Percentiles rank a stretch among this genome's conserved stretches.
Conservation (phyloP, 2,797 vertebrate genomes). For the Pangasius macronema region DNA sequence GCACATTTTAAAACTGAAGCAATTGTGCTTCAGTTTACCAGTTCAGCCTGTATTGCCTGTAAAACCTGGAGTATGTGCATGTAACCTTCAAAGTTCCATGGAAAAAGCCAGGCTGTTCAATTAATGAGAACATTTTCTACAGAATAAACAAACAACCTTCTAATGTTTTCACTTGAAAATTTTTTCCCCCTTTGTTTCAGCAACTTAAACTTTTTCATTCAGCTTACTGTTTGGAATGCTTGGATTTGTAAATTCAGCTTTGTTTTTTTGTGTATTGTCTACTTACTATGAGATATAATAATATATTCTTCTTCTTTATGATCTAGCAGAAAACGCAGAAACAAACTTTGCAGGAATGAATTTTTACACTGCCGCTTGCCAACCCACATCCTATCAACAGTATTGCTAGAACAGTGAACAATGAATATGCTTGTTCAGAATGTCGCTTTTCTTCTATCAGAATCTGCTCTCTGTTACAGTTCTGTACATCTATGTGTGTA, state of each 20-base stretch:
- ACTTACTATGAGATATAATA: neutral
- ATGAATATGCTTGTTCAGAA: neutral
- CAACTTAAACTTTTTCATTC: neutral
- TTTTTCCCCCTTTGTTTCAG: neutral
- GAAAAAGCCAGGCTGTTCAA: neutral
- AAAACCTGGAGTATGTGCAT: neutral
- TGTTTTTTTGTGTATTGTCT: neutral
- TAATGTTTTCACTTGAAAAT: slow-evolving; percentile 4
- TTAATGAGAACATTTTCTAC: neutral
- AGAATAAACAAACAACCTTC: neutral
- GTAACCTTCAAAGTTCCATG: neutral
- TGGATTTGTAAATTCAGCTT: neutral
- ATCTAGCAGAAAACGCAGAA: neutral
- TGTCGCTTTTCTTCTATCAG: neutral
- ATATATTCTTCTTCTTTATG: neutral
- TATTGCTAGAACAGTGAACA: neutral
- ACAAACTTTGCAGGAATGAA: neutral
- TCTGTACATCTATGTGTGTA: neutral
- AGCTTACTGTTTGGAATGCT: neutral
- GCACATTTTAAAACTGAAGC: neutral
- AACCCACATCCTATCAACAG: neutral
- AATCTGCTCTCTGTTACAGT: neutral
- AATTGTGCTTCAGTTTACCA: neutral
- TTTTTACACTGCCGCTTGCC: neutral
- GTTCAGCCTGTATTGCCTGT: neutral